phyloP scores from a whole-genome alignment of 2,797 vertebrate species.

The Threskiornis aethiopicus region DNA sequence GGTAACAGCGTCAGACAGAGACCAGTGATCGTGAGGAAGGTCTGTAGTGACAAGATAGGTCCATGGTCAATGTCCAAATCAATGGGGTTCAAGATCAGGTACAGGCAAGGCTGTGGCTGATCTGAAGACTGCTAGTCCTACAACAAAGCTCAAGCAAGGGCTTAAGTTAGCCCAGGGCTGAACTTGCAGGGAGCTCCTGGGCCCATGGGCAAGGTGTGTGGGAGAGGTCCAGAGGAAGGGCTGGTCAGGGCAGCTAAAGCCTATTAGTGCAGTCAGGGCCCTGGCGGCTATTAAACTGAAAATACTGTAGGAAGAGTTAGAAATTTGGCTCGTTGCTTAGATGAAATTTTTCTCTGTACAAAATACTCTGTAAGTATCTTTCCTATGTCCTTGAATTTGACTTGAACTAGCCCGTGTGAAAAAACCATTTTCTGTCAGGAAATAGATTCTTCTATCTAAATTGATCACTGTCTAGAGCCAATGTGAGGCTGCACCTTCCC shows the following conservation, averaged over 20 bases:
- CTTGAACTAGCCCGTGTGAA: neutral
- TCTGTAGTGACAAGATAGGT: neutral
- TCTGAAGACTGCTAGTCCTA: neutral
- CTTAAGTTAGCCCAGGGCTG: neutral
- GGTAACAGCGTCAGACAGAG: neutral
- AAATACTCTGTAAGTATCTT: neutral
- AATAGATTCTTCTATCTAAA: neutral
- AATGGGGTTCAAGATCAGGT: neutral
- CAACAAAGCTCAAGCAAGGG: neutral
- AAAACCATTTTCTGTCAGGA: neutral
- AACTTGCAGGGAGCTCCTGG: neutral
- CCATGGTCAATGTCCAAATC: neutral
- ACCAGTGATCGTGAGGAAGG: neutral
- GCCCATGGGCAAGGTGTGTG: neutral
- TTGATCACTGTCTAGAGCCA: neutral
- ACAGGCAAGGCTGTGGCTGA: neutral
- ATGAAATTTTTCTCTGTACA: neutral
- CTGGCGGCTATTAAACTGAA: neutral
- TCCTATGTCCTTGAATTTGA: neutral
- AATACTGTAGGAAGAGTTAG: neutral
- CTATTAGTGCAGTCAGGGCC: accelerated
- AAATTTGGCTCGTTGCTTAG: neutral
- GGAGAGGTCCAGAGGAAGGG: neutral
- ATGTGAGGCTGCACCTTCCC: neutral
- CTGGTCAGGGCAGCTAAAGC: neutral